These are phyloP conservation scores for Drosophila subquinaria DNA, from an alignment of 2,888 invertebrate genomes.

Conservation along the genomic window DNA sequence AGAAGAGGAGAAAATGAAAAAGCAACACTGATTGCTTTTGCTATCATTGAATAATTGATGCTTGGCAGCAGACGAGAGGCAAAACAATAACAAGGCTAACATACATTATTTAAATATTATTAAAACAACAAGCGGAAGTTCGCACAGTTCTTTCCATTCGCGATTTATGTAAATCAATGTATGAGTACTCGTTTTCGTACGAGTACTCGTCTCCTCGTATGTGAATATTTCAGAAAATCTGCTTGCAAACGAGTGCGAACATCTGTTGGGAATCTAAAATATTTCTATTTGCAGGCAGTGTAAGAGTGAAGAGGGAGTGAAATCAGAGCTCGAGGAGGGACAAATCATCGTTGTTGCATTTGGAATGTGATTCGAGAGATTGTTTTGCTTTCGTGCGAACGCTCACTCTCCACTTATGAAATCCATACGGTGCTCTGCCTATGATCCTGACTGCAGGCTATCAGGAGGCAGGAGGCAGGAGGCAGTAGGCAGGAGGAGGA, in stretches of 20 bases:
- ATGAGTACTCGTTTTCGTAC: slow-evolving; percentile 7
- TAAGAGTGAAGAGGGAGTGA: not conserved
- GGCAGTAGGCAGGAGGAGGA: not conserved
- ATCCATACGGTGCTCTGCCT: slow-evolving; percentile 17
- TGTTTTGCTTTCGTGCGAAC: slow-evolving; percentile 46
- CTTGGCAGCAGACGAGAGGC: slow-evolving; percentile 35
- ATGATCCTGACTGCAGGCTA: not conserved
- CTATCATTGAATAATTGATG: slow-evolving; percentile 70
- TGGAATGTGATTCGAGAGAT: slow-evolving; percentile 70
- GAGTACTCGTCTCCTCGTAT: not conserved
- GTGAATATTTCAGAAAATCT: slow-evolving; percentile 67
- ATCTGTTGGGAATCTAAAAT: slow-evolving; percentile 72
- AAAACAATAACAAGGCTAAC: slow-evolving; percentile 10
- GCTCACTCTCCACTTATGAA: slow-evolving; percentile 13
- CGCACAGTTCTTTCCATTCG: slow-evolving; percentile 15
- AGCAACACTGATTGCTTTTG: slow-evolving; percentile 45
- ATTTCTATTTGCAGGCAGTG: slow-evolving; percentile 38
- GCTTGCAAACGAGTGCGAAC: slow-evolving; percentile 63
- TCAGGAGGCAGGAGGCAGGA: no score
- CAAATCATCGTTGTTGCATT: slow-evolving; percentile 38
- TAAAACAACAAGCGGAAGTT: slow-evolving; percentile 21
- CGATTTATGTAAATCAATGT: slow-evolving; percentile 75
- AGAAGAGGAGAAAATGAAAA: not conserved
- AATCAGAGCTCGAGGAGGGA: not conserved
- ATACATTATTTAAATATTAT: slow-evolving; percentile 46